These are phyloP conservation scores for Notarius lentiginosus DNA, from an alignment of 2,113 vertebrate genomes.

Conservation along the genomic window DNA sequence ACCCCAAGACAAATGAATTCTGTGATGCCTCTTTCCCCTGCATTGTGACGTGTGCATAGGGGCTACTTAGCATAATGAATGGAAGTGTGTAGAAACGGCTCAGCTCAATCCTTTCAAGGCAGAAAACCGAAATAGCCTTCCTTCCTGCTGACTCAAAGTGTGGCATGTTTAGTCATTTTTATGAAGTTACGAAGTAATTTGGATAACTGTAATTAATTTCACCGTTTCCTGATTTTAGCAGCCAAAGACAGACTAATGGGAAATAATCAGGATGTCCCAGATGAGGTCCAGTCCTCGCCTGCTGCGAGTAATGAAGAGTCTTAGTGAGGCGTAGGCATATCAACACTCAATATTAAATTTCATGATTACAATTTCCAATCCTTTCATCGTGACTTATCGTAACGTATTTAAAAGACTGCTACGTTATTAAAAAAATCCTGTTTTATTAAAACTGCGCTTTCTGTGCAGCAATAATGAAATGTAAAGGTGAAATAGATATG, in stretches of 20 bases:
- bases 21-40: neutral
- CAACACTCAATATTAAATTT: neutral
- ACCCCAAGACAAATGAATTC: constrained; percentile 19
- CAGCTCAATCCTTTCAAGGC: neutral
- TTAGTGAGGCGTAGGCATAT: neutral
- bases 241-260: neutral
- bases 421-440: neutral
- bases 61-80: constrained; percentile 27
- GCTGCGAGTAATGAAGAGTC: neutral
- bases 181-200: neutral
- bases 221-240: neutral
- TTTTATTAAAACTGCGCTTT: neutral
- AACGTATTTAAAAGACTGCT: neutral
- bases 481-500: no score
- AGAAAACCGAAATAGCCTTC: neutral
- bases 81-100: neutral
- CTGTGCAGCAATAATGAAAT: neutral
- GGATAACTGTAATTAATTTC: neutral
- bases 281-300: neutral
- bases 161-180: neutral
- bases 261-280: neutral
- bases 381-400: neutral
- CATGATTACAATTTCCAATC: neutral
- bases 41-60: neutral
- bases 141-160: neutral